Base-by-base conservation (phyloP, 2,888 invertebrate species). In the Brachylomia viminalis region DNA sequence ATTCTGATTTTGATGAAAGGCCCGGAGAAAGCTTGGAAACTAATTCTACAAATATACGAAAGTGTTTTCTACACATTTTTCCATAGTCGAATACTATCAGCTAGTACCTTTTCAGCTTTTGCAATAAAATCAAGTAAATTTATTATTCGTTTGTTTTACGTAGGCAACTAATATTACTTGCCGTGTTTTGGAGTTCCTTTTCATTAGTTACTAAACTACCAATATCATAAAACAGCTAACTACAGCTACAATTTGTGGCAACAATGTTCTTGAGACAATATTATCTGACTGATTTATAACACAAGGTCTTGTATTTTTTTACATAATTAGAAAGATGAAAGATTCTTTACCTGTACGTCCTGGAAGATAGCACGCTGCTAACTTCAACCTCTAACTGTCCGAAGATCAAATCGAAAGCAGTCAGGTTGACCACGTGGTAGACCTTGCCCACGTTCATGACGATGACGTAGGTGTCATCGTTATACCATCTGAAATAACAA, bases 361-460 rank as follows among this genome's bases (percentile, higher is more conserved):
- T 94, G 0, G 92, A 91, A 33, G 97, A 97, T 17, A 95, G 90
- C 0, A 96, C 90, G 75, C 97, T 97, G 62, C 97, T 94, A 13
- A 95, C 95, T 89, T 97, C 97, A 0, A 97, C 96, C 54, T 96
- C 95, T 27, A 97, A 85, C 70, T 95, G 93, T 0, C 96, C 94
- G n/a, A 97, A 96, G 33, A 96, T 91, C 62, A 97, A 90, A 61
- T 96, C 95, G 61, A 97, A 96, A 4, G 91, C 93, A 0, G 96
- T 95, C 79, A 98, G 91, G 92, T 97, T 96, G 13, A 98, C 96
- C 2, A 94, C 90, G 84, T 97, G 96, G 30, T 96, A 94, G 1
- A 93, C 87, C 65, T 92, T 92, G 0, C 97, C 97, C 1, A 97
- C 92, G 91, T 98, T 98, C 84, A 97, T 95, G 0, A 97, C 93